Evolutionary conservation across 2,113 vertebrate species (phyloP), one percentile per base, ranked within the genome.

Genomic region (Mesocricetus auratus): DNA sequence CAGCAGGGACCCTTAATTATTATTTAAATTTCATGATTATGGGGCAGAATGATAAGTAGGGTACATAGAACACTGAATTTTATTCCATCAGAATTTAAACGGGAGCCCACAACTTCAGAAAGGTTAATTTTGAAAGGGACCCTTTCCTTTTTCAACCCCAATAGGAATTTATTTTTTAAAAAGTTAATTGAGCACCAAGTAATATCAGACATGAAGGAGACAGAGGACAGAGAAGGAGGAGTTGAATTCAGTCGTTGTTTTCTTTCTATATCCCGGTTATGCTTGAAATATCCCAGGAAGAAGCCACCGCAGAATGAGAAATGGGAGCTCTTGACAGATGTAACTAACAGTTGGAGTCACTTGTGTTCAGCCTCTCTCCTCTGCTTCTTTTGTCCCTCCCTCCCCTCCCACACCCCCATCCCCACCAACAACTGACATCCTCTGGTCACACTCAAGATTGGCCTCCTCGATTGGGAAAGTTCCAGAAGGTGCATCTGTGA

Each of bases 71-170:
- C 31, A 50, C 71, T 45, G 81, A 60, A 50, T 89, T 56, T 82
- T 93, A 96, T 78, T 31, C 74, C 53, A 85, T 81, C 74, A 91
- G 19, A 53, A 86, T 60, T n/a, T 89, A 77, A 92, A 83, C 12
- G 22, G 78, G 58, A 92, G 5, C 19, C 39, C 69, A 39, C 10
- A 71, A 45, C 13, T 53, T 82, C 26, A 60, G 33, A 11, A 89
- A 91, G n/a, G 33, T 71, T 88, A 89, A 29, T 94, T 78, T 74
- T 71, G 2, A 85, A 95, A 86, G 45, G 7, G 3, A 3, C 2
- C 66, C n/a, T 77, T 88, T 71, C 29, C 82, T 88, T 62, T 75
- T 47, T 75, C 26, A 93, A 82, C 58, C 39, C 62, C 74, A 89
- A 36, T 53, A 33, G 56, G 7, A 86, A 31, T 86, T 89, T n/a